Evolutionary conservation across 1,140 invertebrate species (phyloP).

Genomic region (Trinorchestia longiramus): DNA sequence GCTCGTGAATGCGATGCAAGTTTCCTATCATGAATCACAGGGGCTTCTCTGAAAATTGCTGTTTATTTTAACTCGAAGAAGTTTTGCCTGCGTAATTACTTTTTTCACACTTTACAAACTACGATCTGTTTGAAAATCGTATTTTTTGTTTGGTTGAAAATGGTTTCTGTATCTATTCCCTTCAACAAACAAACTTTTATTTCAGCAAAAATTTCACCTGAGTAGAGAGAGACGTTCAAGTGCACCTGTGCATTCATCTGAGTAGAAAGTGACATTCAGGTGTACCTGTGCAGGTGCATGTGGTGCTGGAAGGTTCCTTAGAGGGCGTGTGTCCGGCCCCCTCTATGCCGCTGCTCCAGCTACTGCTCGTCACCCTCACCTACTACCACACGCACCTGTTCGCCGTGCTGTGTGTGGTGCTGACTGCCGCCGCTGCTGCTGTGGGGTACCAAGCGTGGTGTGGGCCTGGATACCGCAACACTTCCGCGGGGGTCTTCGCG

Average conservation of each 20-base stretch:
- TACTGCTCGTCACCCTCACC: not conserved
- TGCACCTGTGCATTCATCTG: not conserved
- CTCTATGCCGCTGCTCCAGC: not conserved
- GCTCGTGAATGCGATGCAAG: too few species aligned
- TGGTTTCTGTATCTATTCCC: too few species aligned
- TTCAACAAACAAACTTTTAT: too few species aligned
- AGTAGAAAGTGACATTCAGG: not conserved
- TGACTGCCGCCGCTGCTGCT: not conserved
- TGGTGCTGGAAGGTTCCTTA: not conserved
- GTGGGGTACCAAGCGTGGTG: slow-evolving; percentile 42
- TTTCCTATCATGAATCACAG: too few species aligned
- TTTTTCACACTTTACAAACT: too few species aligned
- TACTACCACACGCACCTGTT: slow-evolving; percentile 8
- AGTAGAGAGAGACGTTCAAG: not conserved
- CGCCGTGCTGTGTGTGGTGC: slow-evolving; percentile 11
- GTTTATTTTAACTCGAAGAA: too few species aligned
- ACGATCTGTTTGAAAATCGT: too few species aligned
- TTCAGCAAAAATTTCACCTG: too few species aligned
- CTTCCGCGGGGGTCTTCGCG: not conserved
- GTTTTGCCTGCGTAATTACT: too few species aligned
- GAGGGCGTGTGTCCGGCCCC: not conserved
- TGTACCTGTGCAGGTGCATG: not conserved
- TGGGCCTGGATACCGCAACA: slow-evolving; percentile 25
- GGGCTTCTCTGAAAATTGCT: too few species aligned
- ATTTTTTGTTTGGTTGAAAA: too few species aligned